Percentiles rank a stretch among this genome's conserved stretches.
Evolutionary conservation across 1,140 invertebrate genomes (phyloP).

Genomic region (Bombus cullumanus): DNA sequence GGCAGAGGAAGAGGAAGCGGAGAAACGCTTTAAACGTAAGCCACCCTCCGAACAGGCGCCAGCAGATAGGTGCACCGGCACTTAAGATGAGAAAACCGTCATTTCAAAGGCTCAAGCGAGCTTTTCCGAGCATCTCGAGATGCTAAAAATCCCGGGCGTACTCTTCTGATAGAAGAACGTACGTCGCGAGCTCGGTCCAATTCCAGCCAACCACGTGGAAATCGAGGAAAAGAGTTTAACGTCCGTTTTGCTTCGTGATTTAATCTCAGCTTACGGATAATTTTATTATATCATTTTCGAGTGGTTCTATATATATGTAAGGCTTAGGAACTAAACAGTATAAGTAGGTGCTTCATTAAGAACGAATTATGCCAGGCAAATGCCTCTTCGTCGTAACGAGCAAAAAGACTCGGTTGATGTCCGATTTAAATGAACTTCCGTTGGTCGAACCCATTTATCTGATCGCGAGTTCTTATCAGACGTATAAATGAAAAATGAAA

Average conservation of each 20-base stretch:
- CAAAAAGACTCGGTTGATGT: too few species aligned
- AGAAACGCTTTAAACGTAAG: slow-evolving; percentile 48
- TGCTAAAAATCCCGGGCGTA: slow-evolving; percentile 46
- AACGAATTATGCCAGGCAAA: too few species aligned
- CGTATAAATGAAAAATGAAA: too few species aligned
- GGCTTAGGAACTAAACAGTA: too few species aligned
- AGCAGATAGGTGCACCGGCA: slow-evolving; percentile 47
- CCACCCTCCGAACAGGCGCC: slow-evolving; percentile 19
- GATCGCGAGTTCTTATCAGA: too few species aligned
- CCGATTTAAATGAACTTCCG: too few species aligned
- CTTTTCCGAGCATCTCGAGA: slow-evolving; percentile 6
- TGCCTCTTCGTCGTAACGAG: too few species aligned
- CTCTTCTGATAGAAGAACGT: slow-evolving; percentile 32
- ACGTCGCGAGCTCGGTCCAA: neutral
- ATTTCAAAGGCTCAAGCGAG: slow-evolving; percentile 47
- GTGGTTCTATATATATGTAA: neutral
- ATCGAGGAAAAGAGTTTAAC: neutral
- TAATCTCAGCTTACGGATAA: neutral
- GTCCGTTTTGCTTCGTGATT: neutral
- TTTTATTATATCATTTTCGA: neutral
- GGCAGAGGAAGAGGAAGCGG: neutral
- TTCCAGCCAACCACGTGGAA: neutral
- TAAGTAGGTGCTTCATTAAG: too few species aligned
- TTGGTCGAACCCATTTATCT: too few species aligned
- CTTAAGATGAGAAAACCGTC: slow-evolving; percentile 63